Conservation (phyloP, 1,140 invertebrate genomes). For the Pemphigus obesinymphae region DNA sequence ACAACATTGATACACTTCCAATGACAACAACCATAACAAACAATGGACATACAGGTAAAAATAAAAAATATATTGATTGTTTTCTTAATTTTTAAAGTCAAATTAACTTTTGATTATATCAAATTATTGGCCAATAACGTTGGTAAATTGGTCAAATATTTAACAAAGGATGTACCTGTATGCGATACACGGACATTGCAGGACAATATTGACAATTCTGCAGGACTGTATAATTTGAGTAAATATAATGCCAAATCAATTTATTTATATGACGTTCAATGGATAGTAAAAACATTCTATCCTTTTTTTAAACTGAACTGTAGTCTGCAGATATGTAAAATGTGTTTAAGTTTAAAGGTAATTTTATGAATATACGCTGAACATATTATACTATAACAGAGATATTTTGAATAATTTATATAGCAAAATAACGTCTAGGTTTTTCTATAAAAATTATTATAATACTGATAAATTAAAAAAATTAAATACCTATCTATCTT, state of each 20-base stretch:
- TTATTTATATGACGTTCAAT: background rate
- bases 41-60: conserved; percentile 73
- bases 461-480: no score
- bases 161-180: background rate
- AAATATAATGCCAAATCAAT: background rate
- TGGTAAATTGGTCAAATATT: background rate
- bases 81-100: background rate
- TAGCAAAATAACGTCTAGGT: background rate
- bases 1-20: conserved; percentile 57
- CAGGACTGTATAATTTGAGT: no score
- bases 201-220: background rate
- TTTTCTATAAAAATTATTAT: background rate
- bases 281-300: background rate
- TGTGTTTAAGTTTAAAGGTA: background rate
- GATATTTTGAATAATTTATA: background rate
- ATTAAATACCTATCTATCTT: no score
- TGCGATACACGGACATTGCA: background rate
- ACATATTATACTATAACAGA: background rate
- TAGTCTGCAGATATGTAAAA: background rate
- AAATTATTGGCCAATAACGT: background rate
- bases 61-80: no score
- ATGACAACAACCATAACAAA: conserved; percentile 59
- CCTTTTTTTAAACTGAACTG: background rate
- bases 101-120: background rate
- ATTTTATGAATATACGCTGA: no score